phyloP scores from a whole-genome alignment of 1,140 invertebrate species.

The Drosophila simulans region DNA sequence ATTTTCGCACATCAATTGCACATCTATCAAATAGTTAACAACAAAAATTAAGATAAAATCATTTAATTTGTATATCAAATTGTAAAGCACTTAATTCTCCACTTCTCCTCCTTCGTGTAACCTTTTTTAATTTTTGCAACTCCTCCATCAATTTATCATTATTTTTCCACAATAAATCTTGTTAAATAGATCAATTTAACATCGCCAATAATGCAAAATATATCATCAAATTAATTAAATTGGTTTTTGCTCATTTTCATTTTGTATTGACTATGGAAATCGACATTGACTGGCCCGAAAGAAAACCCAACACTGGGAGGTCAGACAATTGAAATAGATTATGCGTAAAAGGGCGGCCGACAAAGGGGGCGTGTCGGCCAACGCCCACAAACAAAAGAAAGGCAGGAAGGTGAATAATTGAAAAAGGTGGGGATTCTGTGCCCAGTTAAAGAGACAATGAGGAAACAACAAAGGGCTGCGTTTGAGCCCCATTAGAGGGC shows the following conservation, averaged over 20 bases:
- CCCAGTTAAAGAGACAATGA: constrained; percentile 35
- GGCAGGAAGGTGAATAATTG: not conserved
- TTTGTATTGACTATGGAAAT: not conserved
- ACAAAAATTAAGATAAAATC: no score
- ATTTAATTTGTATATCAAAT: no score
- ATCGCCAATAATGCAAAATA: not conserved
- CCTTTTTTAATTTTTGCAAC: not conserved
- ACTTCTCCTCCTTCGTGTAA: not conserved
- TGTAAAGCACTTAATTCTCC: no score
- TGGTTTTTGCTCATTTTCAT: not conserved
- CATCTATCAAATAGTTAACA: no score
- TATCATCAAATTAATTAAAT: constrained; percentile 19
- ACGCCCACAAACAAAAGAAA: constrained; percentile 17
- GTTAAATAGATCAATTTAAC: no score
- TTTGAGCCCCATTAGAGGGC: constrained; percentile 47
- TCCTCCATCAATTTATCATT: not conserved
- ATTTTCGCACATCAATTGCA: no score
- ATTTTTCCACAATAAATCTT: not conserved
- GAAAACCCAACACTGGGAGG: constrained; percentile 4
- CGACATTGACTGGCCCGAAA: constrained; percentile 5
- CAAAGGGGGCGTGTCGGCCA: constrained; percentile 30
- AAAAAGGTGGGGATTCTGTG: constrained; percentile 9
- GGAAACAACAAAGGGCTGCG: constrained; percentile 41
- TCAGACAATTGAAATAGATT: constrained; percentile 37
- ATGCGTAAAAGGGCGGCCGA: constrained; percentile 18